Percentiles rank a stretch among this genome's conserved stretches.
Conservation (phyloP, 2,113 vertebrate genomes). For the Chaetodon auriga region DNA sequence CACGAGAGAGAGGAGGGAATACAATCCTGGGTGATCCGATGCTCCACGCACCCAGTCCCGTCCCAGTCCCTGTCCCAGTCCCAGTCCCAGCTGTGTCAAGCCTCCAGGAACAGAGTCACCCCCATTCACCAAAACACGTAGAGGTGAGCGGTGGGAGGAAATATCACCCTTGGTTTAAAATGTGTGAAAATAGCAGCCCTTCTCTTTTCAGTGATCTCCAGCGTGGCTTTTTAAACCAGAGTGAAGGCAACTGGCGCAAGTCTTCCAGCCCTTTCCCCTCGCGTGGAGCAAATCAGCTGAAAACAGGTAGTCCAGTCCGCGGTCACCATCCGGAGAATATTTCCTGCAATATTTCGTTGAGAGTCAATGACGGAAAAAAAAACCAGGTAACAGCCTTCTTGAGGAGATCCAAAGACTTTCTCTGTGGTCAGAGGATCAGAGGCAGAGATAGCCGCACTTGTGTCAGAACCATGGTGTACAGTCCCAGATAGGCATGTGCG, state of each 20-base stretch:
- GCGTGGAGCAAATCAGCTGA: slow-evolving; percentile 42
- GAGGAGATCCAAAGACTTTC: slow-evolving; percentile 61
- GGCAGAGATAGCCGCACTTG: slow-evolving; percentile 34
- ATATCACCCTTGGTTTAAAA: slow-evolving; percentile 22
- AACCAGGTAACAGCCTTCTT: slow-evolving; percentile 24
- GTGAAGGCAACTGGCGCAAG: slow-evolving; percentile 42
- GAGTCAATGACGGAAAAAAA: not conserved
- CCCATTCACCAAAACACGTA: slow-evolving; percentile 75
- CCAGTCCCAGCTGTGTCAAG: slow-evolving; percentile 70
- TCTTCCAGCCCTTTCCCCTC: slow-evolving; percentile 54
- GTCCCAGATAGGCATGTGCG: slow-evolving; percentile 62
- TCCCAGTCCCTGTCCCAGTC: slow-evolving; percentile 68
- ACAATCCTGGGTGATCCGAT: slow-evolving; percentile 75
- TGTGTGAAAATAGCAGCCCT: slow-evolving; percentile 26
- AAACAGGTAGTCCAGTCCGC: slow-evolving; percentile 70
- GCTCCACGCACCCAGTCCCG: slow-evolving; percentile 71
- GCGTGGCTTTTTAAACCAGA: slow-evolving; percentile 46
- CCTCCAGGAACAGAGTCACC: slow-evolving; percentile 65
- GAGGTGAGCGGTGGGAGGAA: slow-evolving; percentile 41
- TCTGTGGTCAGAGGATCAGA: slow-evolving; percentile 52
- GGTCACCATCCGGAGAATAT: slow-evolving; percentile 69
- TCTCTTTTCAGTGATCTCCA: slow-evolving; percentile 53
- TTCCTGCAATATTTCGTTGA: slow-evolving; percentile 49
- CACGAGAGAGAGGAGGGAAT: slow-evolving; percentile 60
- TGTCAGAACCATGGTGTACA: slow-evolving; percentile 62